These are phyloP conservation scores for Aleiodes testaceus DNA, from an alignment of 2,888 invertebrate species.

Conservation along the genomic window DNA sequence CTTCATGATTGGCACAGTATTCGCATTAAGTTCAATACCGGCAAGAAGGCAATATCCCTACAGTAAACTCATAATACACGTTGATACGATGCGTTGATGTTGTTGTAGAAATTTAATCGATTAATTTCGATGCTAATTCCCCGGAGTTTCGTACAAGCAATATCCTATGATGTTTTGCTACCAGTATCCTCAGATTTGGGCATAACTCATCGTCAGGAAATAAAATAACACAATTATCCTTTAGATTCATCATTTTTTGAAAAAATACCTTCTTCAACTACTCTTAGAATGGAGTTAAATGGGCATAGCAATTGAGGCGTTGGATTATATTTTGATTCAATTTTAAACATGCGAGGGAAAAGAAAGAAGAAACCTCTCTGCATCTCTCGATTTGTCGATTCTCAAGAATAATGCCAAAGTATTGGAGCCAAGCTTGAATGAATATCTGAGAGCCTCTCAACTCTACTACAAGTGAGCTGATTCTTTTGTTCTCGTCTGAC, in stretches of 20 bases:
- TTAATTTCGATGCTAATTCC: slow-evolving; percentile 59
- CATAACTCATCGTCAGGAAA: background rate
- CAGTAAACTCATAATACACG: slow-evolving; percentile 36
- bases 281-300: too few species aligned
- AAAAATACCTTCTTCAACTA: too few species aligned
- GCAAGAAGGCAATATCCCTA: slow-evolving; percentile 34
- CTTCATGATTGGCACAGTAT: slow-evolving; percentile 5
- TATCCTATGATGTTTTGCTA: slow-evolving; percentile 10
- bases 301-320: too few species aligned
- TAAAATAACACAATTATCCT: too few species aligned
- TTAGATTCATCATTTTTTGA: too few species aligned
- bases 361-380: background rate
- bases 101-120: slow-evolving; percentile 53
- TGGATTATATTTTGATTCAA: background rate
- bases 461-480: slow-evolving; percentile 47
- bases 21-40: slow-evolving; percentile 18
- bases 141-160: slow-evolving; percentile 24
- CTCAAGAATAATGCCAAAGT: background rate
- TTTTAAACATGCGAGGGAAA: too few species aligned
- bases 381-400: background rate
- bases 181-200: slow-evolving; percentile 5
- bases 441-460: slow-evolving; percentile 43
- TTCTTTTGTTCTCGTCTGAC: slow-evolving; percentile 46
- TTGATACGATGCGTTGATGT: slow-evolving; percentile 33
- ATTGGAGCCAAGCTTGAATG: slow-evolving; percentile 31